These are phyloP conservation scores for Pristiophorus japonicus DNA, from an alignment of 2,113 vertebrate species.

Conservation along the genomic window DNA sequence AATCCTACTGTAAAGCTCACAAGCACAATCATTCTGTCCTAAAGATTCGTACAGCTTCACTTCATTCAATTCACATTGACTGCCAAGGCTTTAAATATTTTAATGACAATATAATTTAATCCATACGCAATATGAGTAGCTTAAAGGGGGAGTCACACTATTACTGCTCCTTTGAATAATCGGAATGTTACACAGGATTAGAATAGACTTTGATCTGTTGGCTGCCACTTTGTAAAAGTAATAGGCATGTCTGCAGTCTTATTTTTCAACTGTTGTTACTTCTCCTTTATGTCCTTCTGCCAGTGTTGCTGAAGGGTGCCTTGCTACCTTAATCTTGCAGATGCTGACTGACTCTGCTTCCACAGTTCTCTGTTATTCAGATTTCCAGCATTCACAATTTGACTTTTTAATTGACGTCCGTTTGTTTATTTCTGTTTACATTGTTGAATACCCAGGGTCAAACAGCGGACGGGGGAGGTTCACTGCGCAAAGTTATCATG, in stretches of 20 bases:
- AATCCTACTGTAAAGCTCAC: background rate
- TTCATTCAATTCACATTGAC: background rate
- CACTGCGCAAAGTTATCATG: no score
- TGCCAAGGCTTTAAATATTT: constrained; percentile 8
- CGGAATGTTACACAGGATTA: background rate
- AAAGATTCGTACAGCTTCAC: constrained; percentile 1
- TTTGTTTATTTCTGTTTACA: background rate
- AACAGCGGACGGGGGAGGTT: background rate
- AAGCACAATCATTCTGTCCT: background rate
- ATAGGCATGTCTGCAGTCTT: background rate
- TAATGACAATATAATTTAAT: constrained; percentile 4
- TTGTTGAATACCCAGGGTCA: background rate
- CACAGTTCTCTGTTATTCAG: background rate
- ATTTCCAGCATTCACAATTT: background rate
- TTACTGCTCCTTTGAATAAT: background rate
- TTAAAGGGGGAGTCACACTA: background rate
- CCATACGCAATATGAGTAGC: background rate
- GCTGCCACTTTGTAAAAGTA: background rate
- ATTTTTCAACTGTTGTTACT: background rate
- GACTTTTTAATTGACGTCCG: background rate
- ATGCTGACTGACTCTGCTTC: background rate
- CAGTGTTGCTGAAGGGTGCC: background rate
- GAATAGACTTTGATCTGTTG: background rate
- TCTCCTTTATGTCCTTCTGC: background rate
- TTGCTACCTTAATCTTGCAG: background rate